Evolutionary conservation across 2,888 invertebrate species (phyloP).

Genomic region (Hypomecis punctinalis): DNA sequence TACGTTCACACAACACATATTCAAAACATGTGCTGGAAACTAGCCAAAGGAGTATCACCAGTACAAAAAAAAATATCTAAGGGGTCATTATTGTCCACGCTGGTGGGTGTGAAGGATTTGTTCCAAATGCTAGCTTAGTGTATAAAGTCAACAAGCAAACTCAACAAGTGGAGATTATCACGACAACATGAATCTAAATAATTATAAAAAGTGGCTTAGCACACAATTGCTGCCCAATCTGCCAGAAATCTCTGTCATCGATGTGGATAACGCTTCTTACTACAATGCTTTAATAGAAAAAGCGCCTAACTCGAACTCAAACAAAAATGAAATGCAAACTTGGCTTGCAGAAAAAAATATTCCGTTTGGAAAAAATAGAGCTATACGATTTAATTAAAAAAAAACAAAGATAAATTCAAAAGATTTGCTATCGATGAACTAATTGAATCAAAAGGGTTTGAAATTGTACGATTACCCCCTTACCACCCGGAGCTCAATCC

Average conservation of each 20-base stretch:
- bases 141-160: no score
- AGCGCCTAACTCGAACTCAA: neutral
- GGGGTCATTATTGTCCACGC: no score
- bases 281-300: neutral
- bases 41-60: no score
- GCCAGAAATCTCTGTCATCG: conserved; percentile 6
- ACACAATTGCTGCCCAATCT: conserved; percentile 13
- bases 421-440: neutral
- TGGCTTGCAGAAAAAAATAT: neutral
- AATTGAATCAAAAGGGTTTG: neutral
- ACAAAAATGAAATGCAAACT: neutral
- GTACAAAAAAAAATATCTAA: no score
- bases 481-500: neutral
- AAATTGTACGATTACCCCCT: neutral
- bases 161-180: conserved; percentile 3
- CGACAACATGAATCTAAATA: conserved; percentile 11
- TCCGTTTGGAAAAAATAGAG: neutral
- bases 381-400: conserved; percentile 10
- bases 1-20: no score
- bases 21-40: no score
- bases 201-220: conserved; percentile 5
- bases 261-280: conserved; percentile 15
- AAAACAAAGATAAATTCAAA: conserved; percentile 3
- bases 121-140: no score
- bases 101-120: no score